Evolutionary conservation across 2,888 invertebrate genomes (phyloP), one percentile per base, ranked within the genome.

Genomic region (Ophonus ardosiacus): DNA sequence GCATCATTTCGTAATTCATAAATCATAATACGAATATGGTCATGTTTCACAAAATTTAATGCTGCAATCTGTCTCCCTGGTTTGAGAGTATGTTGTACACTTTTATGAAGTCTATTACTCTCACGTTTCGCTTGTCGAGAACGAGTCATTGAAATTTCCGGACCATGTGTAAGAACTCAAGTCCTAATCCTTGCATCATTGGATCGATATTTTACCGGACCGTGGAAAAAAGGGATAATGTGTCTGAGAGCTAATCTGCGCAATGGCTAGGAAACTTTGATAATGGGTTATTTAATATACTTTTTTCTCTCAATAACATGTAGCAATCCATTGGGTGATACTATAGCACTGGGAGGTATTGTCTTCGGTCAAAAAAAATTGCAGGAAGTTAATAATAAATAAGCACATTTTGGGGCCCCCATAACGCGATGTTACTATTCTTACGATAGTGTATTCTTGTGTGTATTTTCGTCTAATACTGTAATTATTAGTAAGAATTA

Each of bases 211-310:
- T 38, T 68, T 24, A 8, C 31, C 38, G 24, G 63, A 63, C 63
- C 68, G 31, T 68, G 15, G 68, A 68, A 68, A 68, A 68, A 68
- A 68, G 38, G 38, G 68, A 15, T 68, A 68, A 68, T 68, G 68
- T 68, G 68, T 38, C 68, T 15, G 7, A 68, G 38, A 15, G 7
- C 68, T 68, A 68, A 68, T 68, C 68, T 68, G 68, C 31, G 31
- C 38, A 68, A 68, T 68, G 68, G 68, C n/a, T 15, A 68, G 68
- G 68, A 68, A 68, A 68, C 68, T 13, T 68, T 68, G 68, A 68
- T 68, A 68, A 68, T 68, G 68, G 68, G 13, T 7, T 38, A 68
- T 68, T 68, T 68, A 68, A 15, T 68, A 15, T 38, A 7, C 38
- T 31, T 31, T 15, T 68, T 68, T 68, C n/a, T 68, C n/a, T 68